Evolutionary conservation across 2,113 vertebrate species (phyloP).

Genomic region (Polypterus senegalus): DNA sequence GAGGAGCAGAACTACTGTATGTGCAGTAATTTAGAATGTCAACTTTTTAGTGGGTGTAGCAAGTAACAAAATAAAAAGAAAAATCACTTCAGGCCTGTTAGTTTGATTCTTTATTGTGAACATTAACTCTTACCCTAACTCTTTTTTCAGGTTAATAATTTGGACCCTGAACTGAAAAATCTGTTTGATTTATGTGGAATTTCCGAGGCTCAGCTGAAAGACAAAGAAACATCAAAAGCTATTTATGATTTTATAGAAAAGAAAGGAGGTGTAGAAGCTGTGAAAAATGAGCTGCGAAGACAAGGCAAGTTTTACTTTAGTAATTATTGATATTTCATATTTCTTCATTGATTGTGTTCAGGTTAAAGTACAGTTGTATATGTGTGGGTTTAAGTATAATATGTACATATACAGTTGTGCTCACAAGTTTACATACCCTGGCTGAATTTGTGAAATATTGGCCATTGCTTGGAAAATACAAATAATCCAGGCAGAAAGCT

Average conservation of each 20-base stretch:
- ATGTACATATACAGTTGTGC: too few relatives aligned
- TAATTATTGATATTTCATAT: background rate
- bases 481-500: too few relatives aligned
- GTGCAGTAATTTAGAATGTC: too few relatives aligned
- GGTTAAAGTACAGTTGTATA: too few relatives aligned
- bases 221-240: slow-evolving; percentile 93
- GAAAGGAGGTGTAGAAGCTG: slow-evolving; percentile 92
- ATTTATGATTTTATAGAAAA: slow-evolving; percentile 99
- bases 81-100: background rate
- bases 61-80: background rate
- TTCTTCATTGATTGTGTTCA: background rate
- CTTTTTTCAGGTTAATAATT: slow-evolving; percentile 73
- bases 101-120: background rate
- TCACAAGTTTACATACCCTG: too few relatives aligned
- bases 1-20: too few relatives aligned
- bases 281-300: slow-evolving; percentile 89
- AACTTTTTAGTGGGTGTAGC: background rate
- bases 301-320: slow-evolving; percentile 62
- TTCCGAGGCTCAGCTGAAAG: slow-evolving; percentile 93
- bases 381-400: too few relatives aligned
- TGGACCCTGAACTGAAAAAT: slow-evolving; percentile 94
- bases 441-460: too few relatives aligned
- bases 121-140: background rate
- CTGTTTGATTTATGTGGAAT: slow-evolving; percentile 95
- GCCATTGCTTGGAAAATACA: too few relatives aligned